Evolutionary conservation across 2,888 invertebrate species (phyloP).

Genomic region (Trachelus troglodyta): DNA sequence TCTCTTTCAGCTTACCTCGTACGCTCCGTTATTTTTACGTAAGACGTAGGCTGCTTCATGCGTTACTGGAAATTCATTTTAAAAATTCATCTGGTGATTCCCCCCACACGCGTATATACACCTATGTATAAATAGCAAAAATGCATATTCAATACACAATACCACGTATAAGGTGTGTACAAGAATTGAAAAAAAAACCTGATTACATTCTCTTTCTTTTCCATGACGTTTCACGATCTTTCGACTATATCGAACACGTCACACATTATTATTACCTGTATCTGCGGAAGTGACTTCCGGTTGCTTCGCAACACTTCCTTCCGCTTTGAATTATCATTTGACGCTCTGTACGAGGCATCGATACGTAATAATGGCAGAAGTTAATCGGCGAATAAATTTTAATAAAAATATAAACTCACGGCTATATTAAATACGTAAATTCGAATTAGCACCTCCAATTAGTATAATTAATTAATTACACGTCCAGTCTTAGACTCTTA

Average conservation of each 20-base stretch:
- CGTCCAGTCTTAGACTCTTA: neutral
- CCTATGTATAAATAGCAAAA: neutral
- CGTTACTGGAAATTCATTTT: neutral
- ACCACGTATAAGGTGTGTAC: neutral
- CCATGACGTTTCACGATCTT: neutral
- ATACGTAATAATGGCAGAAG: neutral
- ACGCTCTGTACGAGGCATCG: neutral
- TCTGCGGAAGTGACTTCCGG: conserved; percentile 54
- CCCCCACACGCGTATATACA: no score
- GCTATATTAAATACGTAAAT: neutral
- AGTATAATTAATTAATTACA: neutral
- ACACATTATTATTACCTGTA: conserved; percentile 24
- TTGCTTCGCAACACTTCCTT: conserved; percentile 44
- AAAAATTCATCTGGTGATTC: neutral
- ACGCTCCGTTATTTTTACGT: neutral
- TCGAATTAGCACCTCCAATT: neutral
- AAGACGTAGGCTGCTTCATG: neutral
- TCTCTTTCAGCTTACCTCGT: conserved; percentile 2
- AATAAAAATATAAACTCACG: neutral
- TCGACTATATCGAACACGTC: neutral
- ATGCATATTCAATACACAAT: neutral
- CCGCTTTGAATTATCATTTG: conserved; percentile 43
- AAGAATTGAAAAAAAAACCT: neutral
- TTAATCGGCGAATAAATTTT: neutral
- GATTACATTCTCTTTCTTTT: neutral